Conservation (phyloP, 2,113 vertebrate genomes). For the Cygnus buccinator region DNA sequence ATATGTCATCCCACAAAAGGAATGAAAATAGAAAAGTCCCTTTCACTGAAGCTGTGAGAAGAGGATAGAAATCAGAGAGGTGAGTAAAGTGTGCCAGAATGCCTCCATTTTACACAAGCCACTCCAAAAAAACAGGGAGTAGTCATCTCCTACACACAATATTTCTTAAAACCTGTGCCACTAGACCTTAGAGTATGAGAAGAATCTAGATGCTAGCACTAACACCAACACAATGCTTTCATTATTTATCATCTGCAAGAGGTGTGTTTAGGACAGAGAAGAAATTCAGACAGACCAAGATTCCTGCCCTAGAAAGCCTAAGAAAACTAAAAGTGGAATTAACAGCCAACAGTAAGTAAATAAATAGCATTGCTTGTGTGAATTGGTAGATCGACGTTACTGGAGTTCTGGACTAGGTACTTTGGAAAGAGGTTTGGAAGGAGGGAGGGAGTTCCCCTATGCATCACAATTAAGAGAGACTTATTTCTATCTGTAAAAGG, state of each 20-base stretch:
- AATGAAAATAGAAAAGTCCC: constrained; percentile 51
- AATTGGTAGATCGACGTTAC: neutral
- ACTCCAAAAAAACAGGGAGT: neutral
- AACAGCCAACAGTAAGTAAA: neutral
- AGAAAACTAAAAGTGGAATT: neutral
- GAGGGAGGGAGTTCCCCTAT: neutral
- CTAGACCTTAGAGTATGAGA: neutral
- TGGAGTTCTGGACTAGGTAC: neutral
- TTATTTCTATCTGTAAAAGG: neutral
- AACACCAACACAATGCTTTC: neutral
- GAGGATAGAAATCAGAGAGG: neutral
- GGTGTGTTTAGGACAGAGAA: neutral
- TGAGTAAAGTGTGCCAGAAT: neutral
- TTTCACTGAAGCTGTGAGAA: constrained; percentile 22
- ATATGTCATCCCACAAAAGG: constrained; percentile 53
- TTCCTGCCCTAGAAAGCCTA: neutral
- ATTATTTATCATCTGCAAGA: neutral
- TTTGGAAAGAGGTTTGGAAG: neutral
- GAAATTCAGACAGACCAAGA: neutral
- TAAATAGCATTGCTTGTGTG: neutral
- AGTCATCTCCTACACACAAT: neutral
- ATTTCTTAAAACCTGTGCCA: neutral
- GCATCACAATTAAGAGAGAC: neutral
- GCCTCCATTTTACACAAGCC: neutral
- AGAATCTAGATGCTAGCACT: neutral